Conservation (phyloP, 2,888 invertebrate genomes). For the Cosmia pyralina region DNA sequence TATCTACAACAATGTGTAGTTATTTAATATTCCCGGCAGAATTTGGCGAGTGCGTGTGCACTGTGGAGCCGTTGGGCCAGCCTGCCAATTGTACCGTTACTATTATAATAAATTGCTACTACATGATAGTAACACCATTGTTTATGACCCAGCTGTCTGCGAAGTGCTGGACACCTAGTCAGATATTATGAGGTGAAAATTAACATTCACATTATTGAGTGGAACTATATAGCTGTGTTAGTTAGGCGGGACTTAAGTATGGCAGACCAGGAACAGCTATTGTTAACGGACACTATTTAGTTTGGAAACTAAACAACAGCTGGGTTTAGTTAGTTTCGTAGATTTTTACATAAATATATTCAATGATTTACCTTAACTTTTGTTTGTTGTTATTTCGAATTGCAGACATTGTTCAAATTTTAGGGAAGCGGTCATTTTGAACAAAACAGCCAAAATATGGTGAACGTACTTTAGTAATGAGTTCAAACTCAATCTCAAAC, state of each 20-base stretch:
- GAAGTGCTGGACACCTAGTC: conserved; percentile 2
- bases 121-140: conserved; percentile 42
- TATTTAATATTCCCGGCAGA: conserved; percentile 51
- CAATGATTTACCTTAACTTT: conserved; percentile 7
- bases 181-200: conserved; percentile 6
- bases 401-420: background rate
- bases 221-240: background rate
- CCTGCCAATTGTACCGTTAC: conserved; percentile 41
- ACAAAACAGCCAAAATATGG: background rate
- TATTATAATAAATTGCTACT: conserved; percentile 33
- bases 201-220: conserved; percentile 15
- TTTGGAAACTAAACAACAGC: conserved; percentile 1
- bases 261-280: background rate
- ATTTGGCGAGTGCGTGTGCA: conserved; percentile 42
- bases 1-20: conserved; percentile 20
- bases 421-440: background rate
- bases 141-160: conserved; percentile 30
- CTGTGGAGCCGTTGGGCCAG: background rate
- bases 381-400: background rate
- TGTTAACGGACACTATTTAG: too few relatives aligned
- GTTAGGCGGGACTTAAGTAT: background rate
- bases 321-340: background rate
- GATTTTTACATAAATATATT: background rate
- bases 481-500: too few relatives aligned
- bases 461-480: conserved; percentile 1